Percentiles rank a stretch among this genome's conserved stretches.
Evolutionary conservation across 2,888 invertebrate genomes (phyloP).

Genomic region (Tetranychus truncatus): DNA sequence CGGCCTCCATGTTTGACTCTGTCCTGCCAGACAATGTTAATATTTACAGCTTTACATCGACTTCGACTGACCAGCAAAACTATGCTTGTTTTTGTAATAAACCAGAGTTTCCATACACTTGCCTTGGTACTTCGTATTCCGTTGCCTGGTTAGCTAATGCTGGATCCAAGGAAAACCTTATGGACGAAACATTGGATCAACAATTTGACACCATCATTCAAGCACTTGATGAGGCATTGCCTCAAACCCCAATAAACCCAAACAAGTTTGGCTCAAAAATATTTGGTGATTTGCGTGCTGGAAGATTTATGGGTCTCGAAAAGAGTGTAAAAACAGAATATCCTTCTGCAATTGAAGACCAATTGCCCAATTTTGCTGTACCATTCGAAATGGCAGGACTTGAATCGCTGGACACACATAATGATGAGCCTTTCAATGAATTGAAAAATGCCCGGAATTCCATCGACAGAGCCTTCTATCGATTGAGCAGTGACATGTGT

Average conservation of each 20-base stretch:
- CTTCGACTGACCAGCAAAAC: neutral
- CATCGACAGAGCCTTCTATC: neutral
- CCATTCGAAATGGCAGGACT: neutral
- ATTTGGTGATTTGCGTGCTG: neutral
- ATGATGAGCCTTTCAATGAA: neutral
- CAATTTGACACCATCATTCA: neutral
- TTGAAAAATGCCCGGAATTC: neutral
- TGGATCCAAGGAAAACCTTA: neutral
- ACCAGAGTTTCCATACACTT: neutral
- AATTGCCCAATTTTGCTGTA: neutral
- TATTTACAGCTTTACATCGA: neutral
- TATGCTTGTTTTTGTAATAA: neutral
- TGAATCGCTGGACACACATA: neutral
- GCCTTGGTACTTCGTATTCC: neutral
- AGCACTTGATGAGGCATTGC: neutral
- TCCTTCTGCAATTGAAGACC: neutral
- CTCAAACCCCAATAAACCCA: neutral
- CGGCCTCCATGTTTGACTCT: slow-evolving; percentile 43
- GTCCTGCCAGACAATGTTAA: neutral
- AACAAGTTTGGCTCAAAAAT: neutral
- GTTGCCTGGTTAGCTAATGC: neutral
- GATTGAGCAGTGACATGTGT: neutral
- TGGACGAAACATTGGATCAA: neutral
- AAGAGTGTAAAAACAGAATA: neutral
- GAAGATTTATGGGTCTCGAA: neutral